Evolutionary conservation across 1,140 invertebrate species (phyloP), one percentile per base, ranked within the genome.

Genomic region (Sarcophaga peregrina): DNA sequence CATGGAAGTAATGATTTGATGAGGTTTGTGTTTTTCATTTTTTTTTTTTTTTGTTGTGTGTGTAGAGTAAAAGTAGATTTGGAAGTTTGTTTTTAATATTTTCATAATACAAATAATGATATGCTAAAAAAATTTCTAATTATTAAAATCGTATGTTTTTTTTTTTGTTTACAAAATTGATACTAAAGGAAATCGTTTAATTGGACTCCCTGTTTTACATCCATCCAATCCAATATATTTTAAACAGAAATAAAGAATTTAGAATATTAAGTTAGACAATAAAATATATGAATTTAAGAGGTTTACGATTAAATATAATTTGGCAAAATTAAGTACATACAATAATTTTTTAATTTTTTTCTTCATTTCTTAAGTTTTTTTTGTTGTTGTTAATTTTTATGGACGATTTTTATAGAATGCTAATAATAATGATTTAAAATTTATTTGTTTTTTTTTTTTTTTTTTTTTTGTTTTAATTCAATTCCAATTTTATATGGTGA

Each of bases 101-200:
- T 78, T 78, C 20, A 50, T 78, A 20, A 47, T 76, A 78, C 8
- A 50, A 78, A 52, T 78, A 78, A 78, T 78, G 75, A 78, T 78
- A 78, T 78, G 75, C n/a, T 78, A 78, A 78, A 82, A 84, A 50
- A 80, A 81, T 85, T 83, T 84, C 47, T 85, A 54, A 62, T 13
- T 78, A 76, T 83, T 45, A 83, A 48, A 83, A 58, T 10, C 62
- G 25, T 54, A 82, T 68, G n/a, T 68, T 68, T 17, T 58, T 2
- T 68, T 68, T 5, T 68, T 68, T 68, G 20, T 68, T 13, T 37
- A 37, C 25, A 37, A 37, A 37, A 37, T 37, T 37, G 25, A 37
- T 37, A 37, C 25, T 37, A 37, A 37, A 37, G 25, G 25, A 37
- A 37, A 37, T 37, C 25, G 4, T 37, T 37, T 37, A 37, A 37